Conservation (phyloP, 2,888 invertebrate species). For the Scaptomyza tumidula region DNA sequence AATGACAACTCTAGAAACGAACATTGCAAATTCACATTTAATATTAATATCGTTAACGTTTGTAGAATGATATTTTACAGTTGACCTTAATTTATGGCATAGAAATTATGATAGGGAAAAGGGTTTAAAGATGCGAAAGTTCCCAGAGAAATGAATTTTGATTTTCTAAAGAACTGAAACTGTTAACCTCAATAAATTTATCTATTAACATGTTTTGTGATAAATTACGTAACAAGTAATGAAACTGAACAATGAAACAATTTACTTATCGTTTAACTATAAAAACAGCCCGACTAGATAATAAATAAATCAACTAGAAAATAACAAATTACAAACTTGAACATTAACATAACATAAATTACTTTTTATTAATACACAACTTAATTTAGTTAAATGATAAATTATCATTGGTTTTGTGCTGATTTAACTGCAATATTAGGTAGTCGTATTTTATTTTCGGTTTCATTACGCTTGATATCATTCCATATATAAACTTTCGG, state of each 20-base stretch:
- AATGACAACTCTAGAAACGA: background rate
- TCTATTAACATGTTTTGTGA: too few species aligned
- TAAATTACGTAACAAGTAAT: too few species aligned
- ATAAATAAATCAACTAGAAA: background rate
- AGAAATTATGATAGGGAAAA: background rate
- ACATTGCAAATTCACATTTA: conserved; percentile 1
- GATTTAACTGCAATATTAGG: background rate
- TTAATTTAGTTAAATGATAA: conserved; percentile 1
- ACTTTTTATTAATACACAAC: background rate
- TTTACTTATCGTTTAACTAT: background rate
- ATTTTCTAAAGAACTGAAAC: too few species aligned
- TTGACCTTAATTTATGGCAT: background rate
- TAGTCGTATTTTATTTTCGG: background rate
- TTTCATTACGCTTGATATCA: background rate
- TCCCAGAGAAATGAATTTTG: too few species aligned
- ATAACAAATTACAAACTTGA: too few species aligned
- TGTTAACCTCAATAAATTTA: too few species aligned
- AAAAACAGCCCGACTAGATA: background rate
- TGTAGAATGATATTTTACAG: background rate
- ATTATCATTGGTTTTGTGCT: background rate
- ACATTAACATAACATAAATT: background rate
- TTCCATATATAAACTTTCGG: conserved; percentile 5
- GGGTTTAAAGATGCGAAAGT: too few species aligned
- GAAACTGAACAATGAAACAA: too few species aligned
- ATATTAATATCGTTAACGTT: background rate